Base-by-base conservation (phyloP, 2,797 vertebrate genomes). In the Sebastes kiyomatsui region DNA sequence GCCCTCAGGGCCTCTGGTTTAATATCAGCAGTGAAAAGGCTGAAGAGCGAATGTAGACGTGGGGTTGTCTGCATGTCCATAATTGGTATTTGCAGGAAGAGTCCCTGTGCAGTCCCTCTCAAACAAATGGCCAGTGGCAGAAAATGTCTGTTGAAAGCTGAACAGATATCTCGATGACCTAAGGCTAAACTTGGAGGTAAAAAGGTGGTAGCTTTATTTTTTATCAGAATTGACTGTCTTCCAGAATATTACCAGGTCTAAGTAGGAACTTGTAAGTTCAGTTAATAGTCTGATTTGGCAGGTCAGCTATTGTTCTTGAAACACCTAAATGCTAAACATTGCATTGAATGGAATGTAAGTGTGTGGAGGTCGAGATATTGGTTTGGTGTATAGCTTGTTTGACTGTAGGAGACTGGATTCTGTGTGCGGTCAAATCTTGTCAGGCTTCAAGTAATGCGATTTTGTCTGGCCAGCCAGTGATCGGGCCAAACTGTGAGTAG, bases 21-120 rank as follows among this genome's bases (percentile, higher is more conserved):
- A 67, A 61, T 52, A 65, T 67, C 35, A 58, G 52, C 30, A 20
- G 46, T 30, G 16, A 12, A 35, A 28, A 46, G n/a, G 22, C 59
- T 73, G 49, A 22, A 52, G 25, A 69, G 32, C 27, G 12, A 46
- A 20, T 3, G 3, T 32, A 77, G 73, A 27, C 12, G 22, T 54
- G 61, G 38, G 25, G 55, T 73, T 32, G n/a, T 66, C 65, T 64
- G 27, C 18, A n/a, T 14, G 18, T 28, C 18, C 11, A 25, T 83
- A 71, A 83, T 80, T 78, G 55, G 61, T 67, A 25, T 80, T 77
- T 83, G 59, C 56, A 35, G 30, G 55, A 67, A 74, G 16, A 72
- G 25, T 69, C 72, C 22, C 54, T 35, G n/a, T 69, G 42, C 76
- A 76, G 20, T 77, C 58, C 33, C 22, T 79, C 9, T 79, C 35